phyloP scores from a whole-genome alignment of 2,888 invertebrate genomes.

The Drosophila colorata region DNA sequence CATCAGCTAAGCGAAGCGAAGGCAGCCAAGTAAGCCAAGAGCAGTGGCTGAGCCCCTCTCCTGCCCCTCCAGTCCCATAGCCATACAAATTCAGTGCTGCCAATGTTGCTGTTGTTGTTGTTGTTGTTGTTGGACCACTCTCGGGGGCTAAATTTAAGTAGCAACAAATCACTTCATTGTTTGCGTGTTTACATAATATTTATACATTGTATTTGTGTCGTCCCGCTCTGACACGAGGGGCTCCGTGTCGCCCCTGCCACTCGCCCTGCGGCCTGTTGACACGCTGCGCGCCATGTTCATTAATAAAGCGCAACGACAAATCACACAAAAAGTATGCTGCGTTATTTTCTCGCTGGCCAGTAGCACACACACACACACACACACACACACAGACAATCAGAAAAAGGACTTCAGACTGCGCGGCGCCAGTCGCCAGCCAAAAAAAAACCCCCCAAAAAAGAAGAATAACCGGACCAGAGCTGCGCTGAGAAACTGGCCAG shows the following conservation, averaged over 20 bases:
- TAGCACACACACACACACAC: background rate
- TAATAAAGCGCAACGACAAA: slow-evolving; percentile 65
- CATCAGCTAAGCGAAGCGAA: slow-evolving; percentile 47
- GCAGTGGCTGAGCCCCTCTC: background rate
- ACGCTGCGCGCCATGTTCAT: slow-evolving; percentile 68
- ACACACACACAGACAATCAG: slow-evolving; percentile 37
- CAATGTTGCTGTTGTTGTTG: slow-evolving; percentile 33
- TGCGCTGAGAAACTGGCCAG: slow-evolving; percentile 3
- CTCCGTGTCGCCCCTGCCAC: background rate
- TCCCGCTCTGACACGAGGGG: background rate
- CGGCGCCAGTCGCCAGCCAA: slow-evolving; percentile 52
- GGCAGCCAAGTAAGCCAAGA: slow-evolving; percentile 40
- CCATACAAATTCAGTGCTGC: slow-evolving; percentile 15
- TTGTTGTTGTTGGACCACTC: slow-evolving; percentile 34
- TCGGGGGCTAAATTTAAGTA: slow-evolving; percentile 76
- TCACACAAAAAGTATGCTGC: slow-evolving; percentile 56
- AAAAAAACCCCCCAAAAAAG: slow-evolving; percentile 8
- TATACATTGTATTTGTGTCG: slow-evolving; percentile 66
- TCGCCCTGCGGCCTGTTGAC: slow-evolving; percentile 53
- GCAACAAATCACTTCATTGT: slow-evolving; percentile 82
- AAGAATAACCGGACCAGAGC: background rate
- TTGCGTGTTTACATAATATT: slow-evolving; percentile 80
- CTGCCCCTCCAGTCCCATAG: background rate
- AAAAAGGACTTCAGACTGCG: slow-evolving; percentile 69
- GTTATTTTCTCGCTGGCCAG: slow-evolving; percentile 31